phyloP scores from a whole-genome alignment of 2,797 vertebrate species.

The Anguilla marmorata region DNA sequence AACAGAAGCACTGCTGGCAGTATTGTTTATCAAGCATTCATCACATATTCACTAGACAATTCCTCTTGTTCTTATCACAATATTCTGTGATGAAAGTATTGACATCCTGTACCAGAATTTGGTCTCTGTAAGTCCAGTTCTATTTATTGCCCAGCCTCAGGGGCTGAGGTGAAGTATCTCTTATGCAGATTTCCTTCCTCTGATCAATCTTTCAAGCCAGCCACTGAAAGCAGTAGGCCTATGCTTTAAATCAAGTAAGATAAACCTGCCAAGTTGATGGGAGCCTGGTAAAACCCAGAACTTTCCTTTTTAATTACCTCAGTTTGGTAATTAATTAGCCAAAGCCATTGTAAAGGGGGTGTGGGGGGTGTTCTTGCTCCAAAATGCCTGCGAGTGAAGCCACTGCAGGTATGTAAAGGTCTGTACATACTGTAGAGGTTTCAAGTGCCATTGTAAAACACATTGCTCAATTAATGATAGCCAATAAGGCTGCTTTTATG shows the following conservation, averaged over 20 bases:
- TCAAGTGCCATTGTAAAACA: conserved; percentile 38
- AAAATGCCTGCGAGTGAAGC: conserved; percentile 39
- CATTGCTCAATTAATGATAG: conserved; percentile 15
- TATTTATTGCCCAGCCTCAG: not conserved
- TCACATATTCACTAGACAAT: conserved; percentile 11
- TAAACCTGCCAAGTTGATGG: conserved; percentile 45
- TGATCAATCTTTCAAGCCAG: conserved; percentile 47
- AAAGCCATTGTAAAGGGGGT: conserved; percentile 36
- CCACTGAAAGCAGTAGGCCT: conserved; percentile 43
- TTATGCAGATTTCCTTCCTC: conserved; percentile 22
- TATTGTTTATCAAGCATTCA: not conserved
- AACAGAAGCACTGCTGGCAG: not conserved
- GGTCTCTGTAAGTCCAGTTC: conserved; percentile 7
- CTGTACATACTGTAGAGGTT: conserved; percentile 32
- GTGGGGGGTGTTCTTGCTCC: conserved; percentile 33
- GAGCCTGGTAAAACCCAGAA: conserved; percentile 48
- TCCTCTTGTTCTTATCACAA: conserved; percentile 13
- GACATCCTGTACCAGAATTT: conserved; percentile 12
- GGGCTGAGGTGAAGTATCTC: conserved; percentile 3
- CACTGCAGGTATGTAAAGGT: conserved; percentile 18
- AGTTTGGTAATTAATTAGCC: conserved; percentile 40
- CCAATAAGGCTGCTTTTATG: conserved; percentile 12
- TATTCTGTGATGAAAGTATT: conserved; percentile 4
- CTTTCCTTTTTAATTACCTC: conserved; percentile 53
- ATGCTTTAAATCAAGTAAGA: conserved; percentile 43